phyloP scores from a whole-genome alignment of 1,140 invertebrate species.

The Magallana ariakensis region DNA sequence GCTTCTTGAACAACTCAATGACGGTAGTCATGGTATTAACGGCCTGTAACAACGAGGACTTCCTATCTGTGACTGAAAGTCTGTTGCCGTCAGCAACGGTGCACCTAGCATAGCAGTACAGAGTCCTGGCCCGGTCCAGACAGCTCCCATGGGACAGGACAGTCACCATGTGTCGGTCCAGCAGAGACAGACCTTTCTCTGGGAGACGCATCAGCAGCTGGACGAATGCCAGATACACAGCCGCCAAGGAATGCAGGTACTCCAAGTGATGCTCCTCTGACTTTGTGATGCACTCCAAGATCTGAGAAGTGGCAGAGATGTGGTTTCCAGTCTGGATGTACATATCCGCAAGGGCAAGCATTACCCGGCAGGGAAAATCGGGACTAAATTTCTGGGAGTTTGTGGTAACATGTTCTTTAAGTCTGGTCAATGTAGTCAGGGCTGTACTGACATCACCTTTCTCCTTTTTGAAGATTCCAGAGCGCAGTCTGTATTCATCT shows the following conservation, averaged over 20 bases:
- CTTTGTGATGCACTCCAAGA: conserved; percentile 87
- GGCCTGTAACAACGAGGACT: conserved; percentile 80
- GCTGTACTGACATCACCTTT: conserved; percentile 75
- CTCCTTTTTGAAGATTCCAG: conserved; percentile 71
- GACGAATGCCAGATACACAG: conserved; percentile 88
- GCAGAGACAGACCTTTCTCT: conserved; percentile 86
- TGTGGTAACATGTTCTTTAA: conserved; percentile 64
- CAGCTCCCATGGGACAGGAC: conserved; percentile 89
- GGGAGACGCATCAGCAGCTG: conserved; percentile 87
- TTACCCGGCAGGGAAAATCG: conserved; percentile 78
- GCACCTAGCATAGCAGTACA: conserved; percentile 80
- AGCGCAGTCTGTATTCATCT: conserved; percentile 70
- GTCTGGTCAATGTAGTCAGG: conserved; percentile 64
- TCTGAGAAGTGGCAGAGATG: conserved; percentile 82
- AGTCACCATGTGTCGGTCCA: conserved; percentile 85
- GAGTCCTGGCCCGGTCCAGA: conserved; percentile 87
- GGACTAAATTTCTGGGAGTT: conserved; percentile 57
- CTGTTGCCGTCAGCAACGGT: conserved; percentile 82
- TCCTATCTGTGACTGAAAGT: conserved; percentile 77
- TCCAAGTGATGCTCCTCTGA: conserved; percentile 87
- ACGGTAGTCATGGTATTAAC: conserved; percentile 85
- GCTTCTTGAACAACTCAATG: conserved; percentile 85
- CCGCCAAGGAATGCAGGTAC: conserved; percentile 87
- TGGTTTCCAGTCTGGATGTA: conserved; percentile 82
- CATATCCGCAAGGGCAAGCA: conserved; percentile 87